Conservation (phyloP, 2,888 invertebrate species). For the Timema podura region DNA sequence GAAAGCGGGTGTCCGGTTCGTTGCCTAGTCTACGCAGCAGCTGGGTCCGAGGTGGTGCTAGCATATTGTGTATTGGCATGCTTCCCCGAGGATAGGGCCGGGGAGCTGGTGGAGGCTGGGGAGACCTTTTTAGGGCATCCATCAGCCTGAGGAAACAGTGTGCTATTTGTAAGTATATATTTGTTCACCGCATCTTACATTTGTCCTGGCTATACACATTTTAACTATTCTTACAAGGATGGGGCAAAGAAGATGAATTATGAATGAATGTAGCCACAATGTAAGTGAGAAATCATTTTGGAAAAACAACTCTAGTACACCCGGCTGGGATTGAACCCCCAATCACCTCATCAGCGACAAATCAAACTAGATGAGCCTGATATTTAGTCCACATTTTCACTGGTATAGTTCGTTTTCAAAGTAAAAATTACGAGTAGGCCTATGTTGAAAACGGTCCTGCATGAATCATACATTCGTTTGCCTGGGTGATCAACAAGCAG, state of each 20-base stretch:
- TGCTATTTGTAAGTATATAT: neutral
- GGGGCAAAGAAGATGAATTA: neutral
- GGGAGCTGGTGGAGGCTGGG: constrained; percentile 16
- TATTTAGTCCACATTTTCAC: no score
- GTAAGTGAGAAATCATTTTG: no score
- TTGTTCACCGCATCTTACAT: neutral
- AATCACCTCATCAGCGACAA: no score
- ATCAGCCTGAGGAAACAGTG: constrained; percentile 15
- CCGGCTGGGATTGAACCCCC: no score
- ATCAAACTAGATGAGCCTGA: no score
- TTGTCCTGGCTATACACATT: neutral
- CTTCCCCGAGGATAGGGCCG: no score
- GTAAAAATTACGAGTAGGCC: no score
- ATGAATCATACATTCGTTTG: no score
- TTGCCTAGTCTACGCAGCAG: constrained; percentile 11
- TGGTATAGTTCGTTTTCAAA: no score
- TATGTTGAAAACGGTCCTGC: no score
- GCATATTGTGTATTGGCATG: neutral
- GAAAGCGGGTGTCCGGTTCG: constrained; percentile 18
- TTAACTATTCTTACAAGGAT: neutral
- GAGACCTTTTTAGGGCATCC: constrained; percentile 28
- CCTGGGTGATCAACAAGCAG: no score
- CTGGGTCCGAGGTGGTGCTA: constrained; percentile 20
- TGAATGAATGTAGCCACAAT: neutral
- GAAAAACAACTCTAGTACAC: no score